Evolutionary conservation across 2,888 invertebrate genomes (phyloP).

Genomic region (Clunio marinus): DNA sequence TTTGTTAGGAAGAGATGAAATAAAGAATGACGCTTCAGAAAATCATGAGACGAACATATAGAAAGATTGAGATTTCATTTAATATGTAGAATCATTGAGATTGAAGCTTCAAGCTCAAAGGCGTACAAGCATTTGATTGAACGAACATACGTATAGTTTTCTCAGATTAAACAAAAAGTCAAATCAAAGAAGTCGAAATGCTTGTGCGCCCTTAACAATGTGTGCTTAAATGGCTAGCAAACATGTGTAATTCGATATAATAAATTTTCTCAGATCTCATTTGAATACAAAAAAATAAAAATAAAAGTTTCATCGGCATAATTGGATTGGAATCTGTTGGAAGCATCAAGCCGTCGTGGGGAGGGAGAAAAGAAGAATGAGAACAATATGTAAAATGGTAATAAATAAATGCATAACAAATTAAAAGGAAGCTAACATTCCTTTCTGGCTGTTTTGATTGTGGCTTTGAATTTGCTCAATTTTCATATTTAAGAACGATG

Average conservation of each 20-base stretch:
- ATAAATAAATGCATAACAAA: slow-evolving; percentile 38
- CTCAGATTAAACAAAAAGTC: neutral
- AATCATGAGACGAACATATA: neutral
- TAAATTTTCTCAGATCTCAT: slow-evolving; percentile 14
- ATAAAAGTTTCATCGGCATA: neutral
- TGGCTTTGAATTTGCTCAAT: slow-evolving; percentile 6
- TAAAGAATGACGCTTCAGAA: slow-evolving; percentile 23
- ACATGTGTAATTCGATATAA: slow-evolving; percentile 28
- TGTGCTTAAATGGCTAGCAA: slow-evolving; percentile 1
- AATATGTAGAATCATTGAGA: slow-evolving; percentile 17
- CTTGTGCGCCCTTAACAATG: neutral
- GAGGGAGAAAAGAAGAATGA: neutral
- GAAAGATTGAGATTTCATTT: slow-evolving; percentile 21
- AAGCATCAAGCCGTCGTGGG: neutral
- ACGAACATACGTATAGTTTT: neutral
- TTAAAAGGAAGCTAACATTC: slow-evolving; percentile 19
- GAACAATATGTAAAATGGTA: slow-evolving; percentile 31
- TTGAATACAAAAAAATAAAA: slow-evolving; percentile 12
- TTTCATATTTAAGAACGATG: slow-evolving; percentile 12
- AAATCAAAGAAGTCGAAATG: too few species aligned
- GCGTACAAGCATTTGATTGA: neutral
- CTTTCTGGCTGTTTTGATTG: too few species aligned
- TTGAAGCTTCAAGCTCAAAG: slow-evolving; percentile 2
- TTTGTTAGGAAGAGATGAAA: neutral
- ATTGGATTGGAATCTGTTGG: slow-evolving; percentile 15